Evolutionary conservation across 2,797 vertebrate genomes (phyloP).

Genomic region (Xiphorhynchus erythropygius): DNA sequence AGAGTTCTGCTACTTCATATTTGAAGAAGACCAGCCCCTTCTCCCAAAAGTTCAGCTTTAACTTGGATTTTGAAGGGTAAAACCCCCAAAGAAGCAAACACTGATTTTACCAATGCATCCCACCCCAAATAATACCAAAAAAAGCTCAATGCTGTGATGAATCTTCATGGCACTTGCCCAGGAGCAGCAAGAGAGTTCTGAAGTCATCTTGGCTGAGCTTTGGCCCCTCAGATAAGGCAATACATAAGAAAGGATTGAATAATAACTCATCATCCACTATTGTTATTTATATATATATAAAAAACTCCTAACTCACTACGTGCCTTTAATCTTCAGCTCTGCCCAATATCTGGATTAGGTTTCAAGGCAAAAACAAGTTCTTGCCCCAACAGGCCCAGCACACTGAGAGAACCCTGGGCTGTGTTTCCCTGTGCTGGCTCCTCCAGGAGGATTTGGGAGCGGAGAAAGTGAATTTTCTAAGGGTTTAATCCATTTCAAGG

Average conservation of each 20-base stretch:
- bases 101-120: neutral
- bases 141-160: neutral
- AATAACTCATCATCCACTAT: neutral
- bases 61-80: neutral
- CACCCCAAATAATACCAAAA: neutral
- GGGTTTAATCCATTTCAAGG: accelerated
- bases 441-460: accelerated
- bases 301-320: neutral
- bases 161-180: neutral
- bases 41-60: neutral
- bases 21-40: neutral
- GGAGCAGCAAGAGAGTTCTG: neutral
- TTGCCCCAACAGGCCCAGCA: neutral
- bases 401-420: neutral
- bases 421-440: neutral
- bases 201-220: neutral
- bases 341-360: neutral
- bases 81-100: neutral
- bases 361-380: neutral
- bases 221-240: neutral
- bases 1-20: neutral
- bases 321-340: neutral
- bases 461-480: neutral
- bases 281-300: neutral
- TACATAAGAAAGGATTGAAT: accelerated